These are phyloP conservation scores for Esox masquinongy DNA, from an alignment of 2,797 vertebrate genomes.

Conservation along the genomic window DNA sequence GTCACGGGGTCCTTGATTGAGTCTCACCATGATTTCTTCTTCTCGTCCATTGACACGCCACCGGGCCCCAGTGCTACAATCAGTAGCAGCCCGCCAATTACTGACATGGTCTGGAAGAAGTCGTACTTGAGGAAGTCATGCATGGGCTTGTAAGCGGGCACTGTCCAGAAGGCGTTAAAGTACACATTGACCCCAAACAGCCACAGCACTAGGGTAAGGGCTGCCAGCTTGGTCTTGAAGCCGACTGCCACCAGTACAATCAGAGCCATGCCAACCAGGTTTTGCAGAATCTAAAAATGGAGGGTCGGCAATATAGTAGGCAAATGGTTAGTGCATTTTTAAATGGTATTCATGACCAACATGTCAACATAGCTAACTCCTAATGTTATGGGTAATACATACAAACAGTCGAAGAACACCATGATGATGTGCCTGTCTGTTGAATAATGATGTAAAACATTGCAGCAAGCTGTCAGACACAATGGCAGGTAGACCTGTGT, in stretches of 20 bases:
- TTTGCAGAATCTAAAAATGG: constrained; percentile 87
- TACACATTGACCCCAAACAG: constrained; percentile 95
- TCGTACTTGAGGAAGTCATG: constrained; percentile 99
- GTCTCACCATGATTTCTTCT: constrained; percentile 94
- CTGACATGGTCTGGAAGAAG: constrained; percentile 99
- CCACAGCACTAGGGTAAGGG: constrained; percentile 94
- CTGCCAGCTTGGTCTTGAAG: constrained; percentile 97
- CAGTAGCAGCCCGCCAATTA: constrained; percentile 93
- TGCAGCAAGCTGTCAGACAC: not conserved
- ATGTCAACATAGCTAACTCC: too few species aligned
- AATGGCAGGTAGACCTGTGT: not conserved
- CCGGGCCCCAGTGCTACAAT: constrained; percentile 97
- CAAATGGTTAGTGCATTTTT: not conserved
- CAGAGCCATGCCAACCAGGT: constrained; percentile 94
- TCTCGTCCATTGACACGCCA: constrained; percentile 97
- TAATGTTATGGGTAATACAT: too few species aligned
- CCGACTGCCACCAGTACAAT: constrained; percentile 96
- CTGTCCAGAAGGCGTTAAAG: constrained; percentile 97
- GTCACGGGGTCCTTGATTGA: not conserved
- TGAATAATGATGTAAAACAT: not conserved
- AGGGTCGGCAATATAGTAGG: not conserved
- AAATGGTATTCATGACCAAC: not conserved
- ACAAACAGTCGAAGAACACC: not conserved
- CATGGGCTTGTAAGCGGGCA: constrained; percentile 96
- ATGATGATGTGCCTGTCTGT: not conserved